phyloP scores from a whole-genome alignment of 2,888 invertebrate genomes.

The Drosophila neutralis region DNA sequence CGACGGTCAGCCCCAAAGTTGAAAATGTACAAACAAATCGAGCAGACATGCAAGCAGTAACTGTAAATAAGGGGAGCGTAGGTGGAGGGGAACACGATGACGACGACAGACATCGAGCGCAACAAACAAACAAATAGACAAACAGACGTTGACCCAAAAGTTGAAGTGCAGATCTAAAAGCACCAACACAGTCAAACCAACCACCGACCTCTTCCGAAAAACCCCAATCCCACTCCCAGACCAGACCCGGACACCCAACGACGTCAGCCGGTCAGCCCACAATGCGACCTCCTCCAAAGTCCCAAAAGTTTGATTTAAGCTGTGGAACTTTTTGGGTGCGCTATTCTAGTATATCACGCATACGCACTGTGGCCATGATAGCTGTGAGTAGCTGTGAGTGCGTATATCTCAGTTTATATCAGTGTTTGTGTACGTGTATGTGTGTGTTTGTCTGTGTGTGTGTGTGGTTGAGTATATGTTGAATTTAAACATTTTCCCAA shows the following conservation, averaged over 20 bases:
- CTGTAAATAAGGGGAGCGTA: constrained; percentile 4
- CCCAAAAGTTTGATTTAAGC: constrained; percentile 76
- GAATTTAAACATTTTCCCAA: constrained; percentile 79
- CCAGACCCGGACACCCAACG: not conserved
- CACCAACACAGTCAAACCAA: constrained; percentile 42
- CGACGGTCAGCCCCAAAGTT: constrained; percentile 73
- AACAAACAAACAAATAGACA: constrained; percentile 80
- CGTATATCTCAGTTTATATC: constrained; percentile 20
- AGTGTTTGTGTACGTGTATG: constrained; percentile 11
- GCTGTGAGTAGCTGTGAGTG: constrained; percentile 41
- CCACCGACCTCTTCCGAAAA: constrained; percentile 5
- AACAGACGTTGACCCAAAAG: constrained; percentile 81
- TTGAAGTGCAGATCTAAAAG: constrained; percentile 79
- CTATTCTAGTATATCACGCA: constrained; percentile 74
- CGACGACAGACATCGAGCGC: constrained; percentile 68
- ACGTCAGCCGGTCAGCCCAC: not conserved
- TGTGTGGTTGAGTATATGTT: constrained; percentile 61
- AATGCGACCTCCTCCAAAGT: constrained; percentile 2
- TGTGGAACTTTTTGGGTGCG: constrained; percentile 74
- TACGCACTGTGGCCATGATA: constrained; percentile 74
- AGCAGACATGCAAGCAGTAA: constrained; percentile 71
- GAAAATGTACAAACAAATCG: constrained; percentile 77
- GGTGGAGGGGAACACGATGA: constrained; percentile 11
- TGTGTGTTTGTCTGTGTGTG: constrained; percentile 15
- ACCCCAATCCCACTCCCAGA: not conserved